Percentiles rank a stretch among this genome's conserved stretches.
Conservation (phyloP, 2,888 invertebrate genomes). For the Flexamia atlantica region DNA sequence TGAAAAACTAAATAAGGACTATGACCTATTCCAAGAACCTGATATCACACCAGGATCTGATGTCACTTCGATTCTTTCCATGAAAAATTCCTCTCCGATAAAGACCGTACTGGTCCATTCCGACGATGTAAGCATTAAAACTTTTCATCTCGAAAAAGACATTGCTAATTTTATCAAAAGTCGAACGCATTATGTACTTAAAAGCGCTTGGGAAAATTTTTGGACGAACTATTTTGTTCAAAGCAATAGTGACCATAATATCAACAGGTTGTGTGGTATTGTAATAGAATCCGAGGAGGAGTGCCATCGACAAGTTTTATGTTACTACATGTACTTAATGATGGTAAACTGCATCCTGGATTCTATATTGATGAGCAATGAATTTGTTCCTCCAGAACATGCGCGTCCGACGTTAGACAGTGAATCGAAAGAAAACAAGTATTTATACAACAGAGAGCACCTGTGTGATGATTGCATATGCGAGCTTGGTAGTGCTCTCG, state of each 20-base stretch:
- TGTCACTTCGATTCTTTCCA: not conserved
- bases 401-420: not conserved
- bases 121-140: conserved; percentile 19
- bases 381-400: not conserved
- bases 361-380: conserved; percentile 8
- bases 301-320: not conserved
- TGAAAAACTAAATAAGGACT: conserved; percentile 7
- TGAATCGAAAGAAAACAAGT: not conserved
- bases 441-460: not conserved
- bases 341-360: conserved; percentile 22
- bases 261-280: conserved; percentile 2
- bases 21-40: conserved; percentile 5
- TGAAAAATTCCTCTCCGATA: not conserved
- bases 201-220: conserved; percentile 22
- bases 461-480: not conserved
- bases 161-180: not conserved
- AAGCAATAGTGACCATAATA: not conserved
- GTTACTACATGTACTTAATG: conserved; percentile 11
- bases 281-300: not conserved
- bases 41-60: not conserved
- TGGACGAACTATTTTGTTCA: conserved; percentile 7
- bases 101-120: not conserved
- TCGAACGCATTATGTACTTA: not conserved
- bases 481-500: not conserved
- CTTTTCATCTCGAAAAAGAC: not conserved